Conservation (phyloP, 92 coral and sea anemone species). For the Nematostella vectensis region DNA sequence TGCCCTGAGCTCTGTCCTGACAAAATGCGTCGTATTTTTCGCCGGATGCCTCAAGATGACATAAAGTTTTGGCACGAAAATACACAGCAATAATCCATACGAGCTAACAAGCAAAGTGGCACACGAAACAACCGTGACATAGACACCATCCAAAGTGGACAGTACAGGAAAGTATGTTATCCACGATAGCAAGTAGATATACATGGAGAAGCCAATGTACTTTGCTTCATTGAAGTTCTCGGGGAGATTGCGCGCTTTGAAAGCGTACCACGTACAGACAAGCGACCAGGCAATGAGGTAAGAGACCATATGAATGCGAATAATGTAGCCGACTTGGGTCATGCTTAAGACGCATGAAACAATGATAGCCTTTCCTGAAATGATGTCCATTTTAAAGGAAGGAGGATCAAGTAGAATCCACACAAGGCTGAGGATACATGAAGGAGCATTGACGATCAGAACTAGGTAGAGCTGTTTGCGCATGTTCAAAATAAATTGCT, state of each 20-base stretch:
- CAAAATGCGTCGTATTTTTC: conserved; percentile 44
- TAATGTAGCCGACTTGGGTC: conserved; percentile 21
- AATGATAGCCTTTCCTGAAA: conserved; percentile 24
- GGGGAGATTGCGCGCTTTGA: conserved; percentile 53
- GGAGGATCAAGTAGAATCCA: conserved; percentile 56
- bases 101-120: conserved; percentile 48
- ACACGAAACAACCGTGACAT: conserved; percentile 54
- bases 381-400: conserved; percentile 29
- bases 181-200: conserved; percentile 54
- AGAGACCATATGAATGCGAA: conserved; percentile 34
- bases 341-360: conserved; percentile 37
- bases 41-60: conserved; percentile 46
- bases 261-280: conserved; percentile 51
- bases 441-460: conserved; percentile 28
- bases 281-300: conserved; percentile 37
- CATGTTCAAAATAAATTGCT: conserved; percentile 24
- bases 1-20: conserved; percentile 39
- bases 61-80: conserved; percentile 43
- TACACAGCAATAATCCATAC: conserved; percentile 43
- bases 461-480: conserved; percentile 33
- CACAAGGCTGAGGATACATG: conserved; percentile 28
- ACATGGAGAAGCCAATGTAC: conserved; percentile 56
- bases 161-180: conserved; percentile 49
- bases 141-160: conserved; percentile 47
- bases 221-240: conserved; percentile 65